These are phyloP conservation scores for Syngnathus scovelli DNA, from an alignment of 2,113 vertebrate species.

Conservation along the genomic window DNA sequence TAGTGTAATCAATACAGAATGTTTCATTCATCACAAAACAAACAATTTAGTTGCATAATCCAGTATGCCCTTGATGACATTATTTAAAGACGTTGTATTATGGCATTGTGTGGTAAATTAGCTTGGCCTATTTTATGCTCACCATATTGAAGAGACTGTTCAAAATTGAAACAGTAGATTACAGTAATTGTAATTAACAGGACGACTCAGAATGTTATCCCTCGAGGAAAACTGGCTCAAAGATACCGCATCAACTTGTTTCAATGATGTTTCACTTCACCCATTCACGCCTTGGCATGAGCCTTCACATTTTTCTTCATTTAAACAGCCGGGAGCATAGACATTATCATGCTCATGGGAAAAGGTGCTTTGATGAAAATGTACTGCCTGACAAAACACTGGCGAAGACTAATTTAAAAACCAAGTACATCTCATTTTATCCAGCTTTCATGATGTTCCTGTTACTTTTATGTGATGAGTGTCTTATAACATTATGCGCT, in stretches of 20 bases:
- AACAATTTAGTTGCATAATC: background rate
- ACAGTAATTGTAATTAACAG: conserved; percentile 48
- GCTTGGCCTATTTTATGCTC: background rate
- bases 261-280: conserved; percentile 52
- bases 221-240: conserved; percentile 16
- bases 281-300: conserved; percentile 21
- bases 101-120: background rate
- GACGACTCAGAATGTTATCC: conserved; percentile 50
- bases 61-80: background rate
- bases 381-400: conserved; percentile 37
- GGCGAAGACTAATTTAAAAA: conserved; percentile 30
- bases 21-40: no score
- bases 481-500: background rate
- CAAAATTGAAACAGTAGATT: conserved; percentile 25
- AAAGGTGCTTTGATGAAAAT: conserved; percentile 56
- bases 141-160: conserved; percentile 16
- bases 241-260: conserved; percentile 51
- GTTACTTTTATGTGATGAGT: conserved; percentile 18
- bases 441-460: conserved; percentile 6
- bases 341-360: conserved; percentile 49
- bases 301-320: conserved; percentile 55
- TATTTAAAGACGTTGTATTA: background rate
- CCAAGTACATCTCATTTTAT: conserved; percentile 22
- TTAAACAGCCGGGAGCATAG: conserved; percentile 48
- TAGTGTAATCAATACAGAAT: no score